Evolutionary conservation across 2,888 invertebrate genomes (phyloP).

Genomic region (Adela reaumurella): DNA sequence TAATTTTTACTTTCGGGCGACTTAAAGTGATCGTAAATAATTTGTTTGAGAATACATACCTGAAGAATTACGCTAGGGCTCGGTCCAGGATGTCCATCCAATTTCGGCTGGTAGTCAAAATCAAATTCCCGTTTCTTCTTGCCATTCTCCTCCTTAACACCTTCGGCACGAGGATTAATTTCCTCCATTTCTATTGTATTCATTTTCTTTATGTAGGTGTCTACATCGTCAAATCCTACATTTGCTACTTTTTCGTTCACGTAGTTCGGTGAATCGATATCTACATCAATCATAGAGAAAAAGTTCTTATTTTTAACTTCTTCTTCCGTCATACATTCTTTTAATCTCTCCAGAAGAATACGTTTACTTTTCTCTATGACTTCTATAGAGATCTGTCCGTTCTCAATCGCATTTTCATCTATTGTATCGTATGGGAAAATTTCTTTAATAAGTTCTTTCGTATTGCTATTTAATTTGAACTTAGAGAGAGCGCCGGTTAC

Average conservation of each 20-base stretch:
- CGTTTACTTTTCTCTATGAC: slow-evolving; percentile 40
- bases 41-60: too few relatives aligned
- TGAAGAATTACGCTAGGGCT: slow-evolving; percentile 92
- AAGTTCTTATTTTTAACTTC: slow-evolving; percentile 32
- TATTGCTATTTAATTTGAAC: too few relatives aligned
- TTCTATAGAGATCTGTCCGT: slow-evolving; percentile 30
- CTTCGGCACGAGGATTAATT: slow-evolving; percentile 29
- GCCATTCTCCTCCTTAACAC: slow-evolving; percentile 23
- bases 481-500: too few relatives aligned
- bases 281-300: slow-evolving; percentile 45
- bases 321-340: slow-evolving; percentile 19
- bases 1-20: too few relatives aligned
- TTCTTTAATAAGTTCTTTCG: slow-evolving; percentile 10
- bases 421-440: slow-evolving; percentile 31
- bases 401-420: slow-evolving; percentile 14
- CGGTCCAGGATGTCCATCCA: slow-evolving; percentile 82
- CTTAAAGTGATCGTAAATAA: too few relatives aligned
- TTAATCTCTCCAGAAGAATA: slow-evolving; percentile 23
- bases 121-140: slow-evolving; percentile 54
- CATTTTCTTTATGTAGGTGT: slow-evolving; percentile 26
- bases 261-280: slow-evolving; percentile 31
- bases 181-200: slow-evolving; percentile 13
- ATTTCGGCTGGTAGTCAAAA: slow-evolving; percentile 81
- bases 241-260: slow-evolving; percentile 33
- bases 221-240: slow-evolving; percentile 33